Base-by-base conservation (phyloP, 1,140 invertebrate genomes). In the Caenorhabditis inopinata region DNA sequence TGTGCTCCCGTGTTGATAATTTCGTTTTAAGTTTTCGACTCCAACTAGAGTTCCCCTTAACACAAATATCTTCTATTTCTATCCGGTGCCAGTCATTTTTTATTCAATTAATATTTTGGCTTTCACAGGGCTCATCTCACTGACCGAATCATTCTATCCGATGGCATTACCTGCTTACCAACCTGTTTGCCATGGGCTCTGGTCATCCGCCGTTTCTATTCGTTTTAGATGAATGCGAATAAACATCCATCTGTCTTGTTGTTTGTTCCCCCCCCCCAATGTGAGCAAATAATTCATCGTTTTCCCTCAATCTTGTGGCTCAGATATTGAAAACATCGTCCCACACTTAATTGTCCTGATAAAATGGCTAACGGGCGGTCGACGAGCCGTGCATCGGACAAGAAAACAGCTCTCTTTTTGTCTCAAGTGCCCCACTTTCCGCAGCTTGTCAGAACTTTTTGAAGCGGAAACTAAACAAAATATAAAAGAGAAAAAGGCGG, bases 71-170 rank as follows among this genome's bases (percentile, higher is more conserved):
- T n/a, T n/a, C n/a, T n/a, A n/a, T n/a, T n/a, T n/a, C n/a, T n/a
- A n/a, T n/a, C n/a, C n/a, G n/a, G n/a, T n/a, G n/a, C n/a, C n/a
- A n/a, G n/a, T n/a, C n/a, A n/a, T n/a, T n/a, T n/a, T 48, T 48
- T 18, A 48, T 48, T 21, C 47, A 48, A 21, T 48, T n/a, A 48
- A 18, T 21, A n/a, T n/a, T 7, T 21, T 7, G 7, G 9, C 47
- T 16, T 23, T 21, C 35, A 68, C 5, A 74, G 6, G 11, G 35
- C 68, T 74, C 68, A 74, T 74, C 45, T 47, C 68, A 47, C 45
- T 74, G 68, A 45, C 68, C 45, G 68, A 74, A 74, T 6, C 68
- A 74, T 74, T 68, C 68, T 32, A 74, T 21, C 27, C 49, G 49
- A 47, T 74, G 35, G 68, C 68, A 45, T 35, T 74, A 47, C 16